phyloP scores from a whole-genome alignment of 2,888 invertebrate species.

The Dusona sp. region DNA sequence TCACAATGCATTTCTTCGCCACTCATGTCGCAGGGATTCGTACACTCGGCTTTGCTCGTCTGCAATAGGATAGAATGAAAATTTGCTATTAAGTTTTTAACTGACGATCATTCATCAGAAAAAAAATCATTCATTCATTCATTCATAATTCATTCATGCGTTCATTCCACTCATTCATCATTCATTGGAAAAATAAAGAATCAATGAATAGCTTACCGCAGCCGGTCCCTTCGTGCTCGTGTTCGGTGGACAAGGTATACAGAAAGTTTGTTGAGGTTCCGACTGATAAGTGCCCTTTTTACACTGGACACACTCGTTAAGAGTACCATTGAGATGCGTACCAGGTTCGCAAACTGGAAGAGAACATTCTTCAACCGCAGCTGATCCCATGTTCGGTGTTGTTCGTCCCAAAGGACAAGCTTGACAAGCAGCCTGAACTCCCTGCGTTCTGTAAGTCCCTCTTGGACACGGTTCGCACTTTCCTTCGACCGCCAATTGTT shows the following conservation, averaged over 20 bases:
- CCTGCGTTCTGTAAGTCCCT: slow-evolving; percentile 94
- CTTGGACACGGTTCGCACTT: slow-evolving; percentile 96
- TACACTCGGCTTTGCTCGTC: slow-evolving; percentile 93
- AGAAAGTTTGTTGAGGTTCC: slow-evolving; percentile 94
- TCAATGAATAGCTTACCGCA: slow-evolving; percentile 87
- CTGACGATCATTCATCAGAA: background rate
- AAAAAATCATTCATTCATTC: too few relatives aligned
- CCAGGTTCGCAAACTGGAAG: slow-evolving; percentile 93
- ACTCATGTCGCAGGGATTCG: slow-evolving; percentile 95
- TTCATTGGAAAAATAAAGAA: background rate
- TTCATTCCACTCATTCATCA: too few relatives aligned
- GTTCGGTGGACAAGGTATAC: slow-evolving; percentile 95
- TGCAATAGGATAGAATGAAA: slow-evolving; percentile 79
- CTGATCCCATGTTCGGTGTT: slow-evolving; percentile 93
- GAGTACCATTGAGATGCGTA: slow-evolving; percentile 93
- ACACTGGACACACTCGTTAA: slow-evolving; percentile 94
- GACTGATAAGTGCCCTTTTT: slow-evolving; percentile 96
- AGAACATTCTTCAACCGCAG: slow-evolving; percentile 95
- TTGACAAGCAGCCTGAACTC: slow-evolving; percentile 95
- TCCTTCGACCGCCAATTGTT: slow-evolving; percentile 94
- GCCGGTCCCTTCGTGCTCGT: slow-evolving; percentile 94
- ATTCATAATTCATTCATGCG: too few relatives aligned
- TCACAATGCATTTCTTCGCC: slow-evolving; percentile 94
- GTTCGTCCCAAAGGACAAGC: slow-evolving; percentile 96
- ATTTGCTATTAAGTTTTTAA: background rate